These are phyloP conservation scores for Danio aesculapii DNA, from an alignment of 2,797 vertebrate species.

Conservation along the genomic window DNA sequence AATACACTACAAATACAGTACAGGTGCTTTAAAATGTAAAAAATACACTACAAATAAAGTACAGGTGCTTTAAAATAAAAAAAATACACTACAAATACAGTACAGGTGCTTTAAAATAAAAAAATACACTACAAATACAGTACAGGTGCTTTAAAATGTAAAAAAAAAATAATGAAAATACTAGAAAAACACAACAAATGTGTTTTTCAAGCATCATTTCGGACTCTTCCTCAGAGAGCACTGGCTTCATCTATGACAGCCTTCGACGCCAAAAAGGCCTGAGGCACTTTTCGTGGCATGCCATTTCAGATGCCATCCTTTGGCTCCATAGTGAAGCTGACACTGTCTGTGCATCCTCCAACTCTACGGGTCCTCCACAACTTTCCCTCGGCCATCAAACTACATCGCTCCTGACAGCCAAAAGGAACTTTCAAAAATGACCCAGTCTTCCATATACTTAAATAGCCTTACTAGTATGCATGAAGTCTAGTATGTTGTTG, in stretches of 20 bases:
- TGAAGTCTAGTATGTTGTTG: conserved; percentile 14
- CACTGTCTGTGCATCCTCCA: conserved; percentile 74
- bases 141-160: background rate
- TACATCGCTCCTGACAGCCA: conserved; percentile 53
- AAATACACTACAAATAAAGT: no score
- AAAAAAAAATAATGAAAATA: background rate
- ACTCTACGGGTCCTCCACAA: conserved; percentile 61
- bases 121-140: no score
- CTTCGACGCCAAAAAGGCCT: conserved; percentile 79
- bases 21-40: background rate
- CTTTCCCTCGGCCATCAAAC: conserved; percentile 65
- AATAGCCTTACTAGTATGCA: conserved; percentile 3
- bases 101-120: background rate
- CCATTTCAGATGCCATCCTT: conserved; percentile 82
- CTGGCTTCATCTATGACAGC: conserved; percentile 80
- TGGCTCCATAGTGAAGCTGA: conserved; percentile 79
- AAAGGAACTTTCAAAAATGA: conserved; percentile 55
- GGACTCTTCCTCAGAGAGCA: conserved; percentile 79
- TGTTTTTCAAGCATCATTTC: conserved; percentile 75
- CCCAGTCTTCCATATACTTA: conserved; percentile 35
- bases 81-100: background rate
- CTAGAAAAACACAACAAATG: conserved; percentile 54
- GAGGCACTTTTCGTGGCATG: conserved; percentile 77
- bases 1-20: no score
- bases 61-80: background rate